Percentiles rank a stretch among this genome's conserved stretches.
Conservation (phyloP, 92 coral and sea anemone genomes). For the Ricordea florida region DNA sequence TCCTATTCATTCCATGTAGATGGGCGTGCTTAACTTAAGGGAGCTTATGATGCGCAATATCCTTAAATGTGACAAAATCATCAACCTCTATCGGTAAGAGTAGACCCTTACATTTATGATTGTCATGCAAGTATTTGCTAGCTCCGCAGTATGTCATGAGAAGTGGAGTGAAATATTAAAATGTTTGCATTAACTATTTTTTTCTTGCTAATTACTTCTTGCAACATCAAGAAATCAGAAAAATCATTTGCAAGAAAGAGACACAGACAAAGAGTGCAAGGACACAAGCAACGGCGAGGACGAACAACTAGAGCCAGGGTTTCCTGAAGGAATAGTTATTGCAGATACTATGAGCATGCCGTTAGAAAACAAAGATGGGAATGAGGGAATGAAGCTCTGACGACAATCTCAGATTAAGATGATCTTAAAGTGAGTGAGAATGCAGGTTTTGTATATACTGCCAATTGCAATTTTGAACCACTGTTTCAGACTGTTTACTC, state of each 20-base stretch:
- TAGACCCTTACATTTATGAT: not conserved
- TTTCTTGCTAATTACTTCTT: not conserved
- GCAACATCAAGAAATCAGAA: not conserved
- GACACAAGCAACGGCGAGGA: not conserved
- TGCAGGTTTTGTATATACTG: not conserved
- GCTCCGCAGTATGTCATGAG: not conserved
- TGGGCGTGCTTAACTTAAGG: not conserved
- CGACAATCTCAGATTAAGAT: not conserved
- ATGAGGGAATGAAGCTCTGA: not conserved
- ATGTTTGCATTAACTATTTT: not conserved
- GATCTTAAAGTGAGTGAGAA: not conserved
- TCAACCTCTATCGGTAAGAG: not conserved
- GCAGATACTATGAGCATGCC: not conserved
- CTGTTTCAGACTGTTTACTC: not conserved
- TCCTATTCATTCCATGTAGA: not conserved
- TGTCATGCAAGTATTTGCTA: not conserved
- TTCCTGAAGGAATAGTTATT: not conserved
- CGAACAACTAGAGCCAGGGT: not conserved
- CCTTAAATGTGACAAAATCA: not conserved
- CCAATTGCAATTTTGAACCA: not conserved
- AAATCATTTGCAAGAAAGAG: not conserved
- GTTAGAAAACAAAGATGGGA: not conserved
- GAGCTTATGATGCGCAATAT: not conserved
- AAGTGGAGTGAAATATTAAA: not conserved
- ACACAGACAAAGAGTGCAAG: not conserved